Percentiles rank a stretch among this genome's conserved stretches.
Evolutionary conservation across 2,888 invertebrate genomes (phyloP).

Genomic region (Syrphus vitripennis): DNA sequence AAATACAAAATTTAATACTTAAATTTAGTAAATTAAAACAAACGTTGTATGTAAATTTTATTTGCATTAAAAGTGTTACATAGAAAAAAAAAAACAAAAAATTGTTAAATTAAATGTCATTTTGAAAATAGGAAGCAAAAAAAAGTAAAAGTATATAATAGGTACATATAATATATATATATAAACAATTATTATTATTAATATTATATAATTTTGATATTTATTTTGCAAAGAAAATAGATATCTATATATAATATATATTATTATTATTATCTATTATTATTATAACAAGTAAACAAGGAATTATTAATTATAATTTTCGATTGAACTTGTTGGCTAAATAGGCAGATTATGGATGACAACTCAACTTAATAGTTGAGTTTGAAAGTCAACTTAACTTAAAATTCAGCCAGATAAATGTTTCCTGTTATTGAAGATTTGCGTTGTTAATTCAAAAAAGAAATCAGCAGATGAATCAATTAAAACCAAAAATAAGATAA

Average conservation of each 20-base stretch:
- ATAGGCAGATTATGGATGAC: neutral
- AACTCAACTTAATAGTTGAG: no score
- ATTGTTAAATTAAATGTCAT: constrained; percentile 65
- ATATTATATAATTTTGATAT: constrained; percentile 39
- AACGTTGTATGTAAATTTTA: constrained; percentile 63
- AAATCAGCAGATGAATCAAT: no score
- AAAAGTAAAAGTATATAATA: constrained; percentile 21
- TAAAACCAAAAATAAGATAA: no score
- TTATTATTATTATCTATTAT: neutral
- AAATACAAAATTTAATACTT: constrained; percentile 57
- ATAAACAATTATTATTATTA: constrained; percentile 14
- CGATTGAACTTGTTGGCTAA: neutral
- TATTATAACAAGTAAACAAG: constrained; percentile 12
- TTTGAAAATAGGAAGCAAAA: constrained; percentile 43
- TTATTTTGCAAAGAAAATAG: constrained; percentile 34
- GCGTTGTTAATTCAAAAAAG: no score
- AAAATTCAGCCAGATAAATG: neutral
- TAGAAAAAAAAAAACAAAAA: constrained; percentile 37
- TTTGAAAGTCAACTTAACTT: neutral
- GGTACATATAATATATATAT: neutral
- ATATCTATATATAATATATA: neutral
- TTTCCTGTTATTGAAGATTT: neutral
- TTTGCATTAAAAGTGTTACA: constrained; percentile 60
- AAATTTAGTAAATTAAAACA: constrained; percentile 51
- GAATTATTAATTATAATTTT: constrained; percentile 30